Percentiles rank a stretch among this genome's conserved stretches.
Evolutionary conservation across 2,797 vertebrate genomes (phyloP).

Genomic region (Tachyglossus aculeatus): DNA sequence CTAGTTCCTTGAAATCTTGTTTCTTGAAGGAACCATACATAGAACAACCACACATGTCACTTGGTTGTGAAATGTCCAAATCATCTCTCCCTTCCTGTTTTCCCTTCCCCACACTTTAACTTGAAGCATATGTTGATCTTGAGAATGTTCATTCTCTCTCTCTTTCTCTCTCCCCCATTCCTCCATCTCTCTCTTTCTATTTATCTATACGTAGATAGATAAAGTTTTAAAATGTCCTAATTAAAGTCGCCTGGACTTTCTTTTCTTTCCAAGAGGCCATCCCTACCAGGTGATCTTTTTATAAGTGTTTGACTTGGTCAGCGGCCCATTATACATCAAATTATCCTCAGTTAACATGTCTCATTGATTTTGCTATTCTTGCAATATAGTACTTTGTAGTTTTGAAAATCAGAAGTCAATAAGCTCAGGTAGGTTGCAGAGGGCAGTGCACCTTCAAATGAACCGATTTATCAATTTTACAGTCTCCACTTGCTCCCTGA

Average conservation of each 20-base stretch:
- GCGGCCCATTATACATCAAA: slow-evolving; percentile 28
- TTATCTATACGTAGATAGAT: background rate
- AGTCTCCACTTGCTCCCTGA: background rate
- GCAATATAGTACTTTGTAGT: slow-evolving; percentile 11
- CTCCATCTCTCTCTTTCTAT: background rate
- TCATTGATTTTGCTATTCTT: slow-evolving; percentile 50
- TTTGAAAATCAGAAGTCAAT: slow-evolving; percentile 54
- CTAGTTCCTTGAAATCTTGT: too few relatives aligned
- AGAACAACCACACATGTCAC: too few relatives aligned
- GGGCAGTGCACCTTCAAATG: slow-evolving; percentile 7
- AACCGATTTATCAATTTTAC: slow-evolving; percentile 28
- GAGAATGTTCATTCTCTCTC: too few relatives aligned
- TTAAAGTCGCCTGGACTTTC: background rate
- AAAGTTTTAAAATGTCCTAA: background rate
- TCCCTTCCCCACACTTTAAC: too few relatives aligned
- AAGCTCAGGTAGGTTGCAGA: slow-evolving; percentile 22
- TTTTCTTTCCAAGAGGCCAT: background rate
- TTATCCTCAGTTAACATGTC: slow-evolving; percentile 29
- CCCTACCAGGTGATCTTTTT: slow-evolving; percentile 20
- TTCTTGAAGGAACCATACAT: too few relatives aligned
- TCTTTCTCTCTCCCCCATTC: accelerated
- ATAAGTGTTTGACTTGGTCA: slow-evolving; percentile 20
- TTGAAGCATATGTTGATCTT: too few relatives aligned
- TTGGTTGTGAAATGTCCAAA: too few relatives aligned
- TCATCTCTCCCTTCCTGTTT: too few relatives aligned